Base-by-base conservation (phyloP, 2,797 vertebrate species). In the Catharus ustulatus region DNA sequence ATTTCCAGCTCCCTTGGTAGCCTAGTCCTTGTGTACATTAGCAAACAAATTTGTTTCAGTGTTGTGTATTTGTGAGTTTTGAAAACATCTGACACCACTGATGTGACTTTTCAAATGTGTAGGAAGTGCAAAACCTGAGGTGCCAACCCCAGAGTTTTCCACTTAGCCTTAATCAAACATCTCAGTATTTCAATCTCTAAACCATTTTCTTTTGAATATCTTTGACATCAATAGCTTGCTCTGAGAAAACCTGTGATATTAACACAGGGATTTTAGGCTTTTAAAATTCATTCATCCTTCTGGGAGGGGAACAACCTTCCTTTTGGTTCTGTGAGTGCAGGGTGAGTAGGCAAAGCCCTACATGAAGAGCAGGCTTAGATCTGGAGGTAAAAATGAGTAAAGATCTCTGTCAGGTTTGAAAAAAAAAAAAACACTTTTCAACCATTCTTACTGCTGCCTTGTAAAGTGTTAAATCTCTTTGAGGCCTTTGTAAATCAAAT, bases 121-220 rank as follows among this genome's bases (percentile, higher is more conserved):
- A 36, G 38, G n/a, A 54, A 78, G 36, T 83, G 22, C 16, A 51
- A 54, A 73, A 51, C 24, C 43, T n/a, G 72, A 91, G 87, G 49
- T 49, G 80, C 42, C 61, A 61, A 29, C 55, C 32, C 27, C 13
- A 36, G 72, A 83, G 58, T 73, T 77, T 84, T 72, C 75, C 82
- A 75, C 84, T 89, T 95, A 76, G 86, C 62, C 58, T 92, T 95
- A 76, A 77, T 95, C 75, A 83, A 92, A 61, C 20, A 23, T 75
- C 73, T 91, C 46, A 72, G 4, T 91, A 23, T 62, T 83, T 78
- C 62, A 87, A 2, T 43, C 52, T 93, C 52, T 24, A 40, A 92
- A 32, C 9, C 43, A 11, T 80, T 91, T 83, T 87, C 36, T 90
- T 76, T 68, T 49, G 54, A 87, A 43, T n/a, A 20, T 54, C 62